Evolutionary conservation across 1,140 invertebrate genomes (phyloP).

Genomic region (Temnothorax curvispinosus): DNA sequence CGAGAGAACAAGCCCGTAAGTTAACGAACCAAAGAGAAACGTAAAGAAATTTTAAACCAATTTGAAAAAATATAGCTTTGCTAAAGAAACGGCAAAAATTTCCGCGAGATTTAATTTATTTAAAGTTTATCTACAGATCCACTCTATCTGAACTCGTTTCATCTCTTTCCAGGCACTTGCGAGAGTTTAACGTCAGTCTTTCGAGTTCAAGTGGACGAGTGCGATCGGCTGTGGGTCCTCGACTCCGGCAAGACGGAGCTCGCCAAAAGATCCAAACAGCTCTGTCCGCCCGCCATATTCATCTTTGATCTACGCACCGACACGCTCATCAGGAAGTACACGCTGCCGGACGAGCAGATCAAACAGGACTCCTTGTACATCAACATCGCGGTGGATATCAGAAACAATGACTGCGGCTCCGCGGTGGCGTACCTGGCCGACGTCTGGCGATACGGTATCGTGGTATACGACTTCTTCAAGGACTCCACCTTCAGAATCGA

Average conservation of each 20-base stretch:
- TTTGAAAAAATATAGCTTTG: background rate
- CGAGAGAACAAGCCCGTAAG: background rate
- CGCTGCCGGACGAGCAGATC: constrained; percentile 88
- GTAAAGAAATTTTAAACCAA: background rate
- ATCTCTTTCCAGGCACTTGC: constrained; percentile 84
- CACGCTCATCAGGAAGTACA: constrained; percentile 87
- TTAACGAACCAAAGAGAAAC: background rate
- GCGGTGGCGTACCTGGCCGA: constrained; percentile 90
- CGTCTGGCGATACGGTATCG: constrained; percentile 91
- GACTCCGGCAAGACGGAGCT: constrained; percentile 92
- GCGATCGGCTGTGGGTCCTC: constrained; percentile 90
- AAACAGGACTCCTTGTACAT: constrained; percentile 91
- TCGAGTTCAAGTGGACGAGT: constrained; percentile 90
- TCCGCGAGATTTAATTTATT: background rate
- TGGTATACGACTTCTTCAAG: constrained; percentile 89
- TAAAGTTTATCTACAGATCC: background rate
- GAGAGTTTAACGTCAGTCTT: constrained; percentile 91
- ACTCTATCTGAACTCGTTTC: background rate
- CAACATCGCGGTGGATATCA: constrained; percentile 90
- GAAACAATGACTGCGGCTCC: constrained; percentile 88
- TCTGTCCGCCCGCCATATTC: constrained; percentile 91
- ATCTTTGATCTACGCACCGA: constrained; percentile 91
- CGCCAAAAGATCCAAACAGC: constrained; percentile 88
- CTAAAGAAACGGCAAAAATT: background rate
- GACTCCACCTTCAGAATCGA: constrained; percentile 90